Conservation (phyloP, 1,140 invertebrate species). For the Pteromalus puparum region DNA sequence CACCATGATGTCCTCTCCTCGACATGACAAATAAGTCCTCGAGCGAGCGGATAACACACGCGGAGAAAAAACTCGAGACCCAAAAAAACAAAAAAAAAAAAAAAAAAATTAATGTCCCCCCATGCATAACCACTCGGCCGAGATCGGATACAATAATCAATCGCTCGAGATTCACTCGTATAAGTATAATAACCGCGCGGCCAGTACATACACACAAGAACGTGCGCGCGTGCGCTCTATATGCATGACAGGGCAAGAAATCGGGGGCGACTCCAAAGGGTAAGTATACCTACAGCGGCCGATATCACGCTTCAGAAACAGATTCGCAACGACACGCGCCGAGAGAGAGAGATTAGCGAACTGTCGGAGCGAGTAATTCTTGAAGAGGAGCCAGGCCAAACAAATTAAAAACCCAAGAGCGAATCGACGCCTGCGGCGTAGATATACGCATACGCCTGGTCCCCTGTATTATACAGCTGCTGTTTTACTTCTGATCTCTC, state of each 20-base stretch:
- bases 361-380: constrained; percentile 14
- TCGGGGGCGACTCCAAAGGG: background rate
- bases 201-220: background rate
- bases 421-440: constrained; percentile 35
- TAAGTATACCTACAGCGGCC: background rate
- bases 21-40: constrained; percentile 35
- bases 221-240: background rate
- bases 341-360: constrained; percentile 26
- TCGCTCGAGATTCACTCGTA: background rate
- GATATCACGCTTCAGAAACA: constrained; percentile 32
- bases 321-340: constrained; percentile 38
- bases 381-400: constrained; percentile 17
- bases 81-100: background rate
- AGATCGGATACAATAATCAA: background rate
- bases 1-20: constrained; percentile 14
- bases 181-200: constrained; percentile 1
- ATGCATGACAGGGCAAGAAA: constrained; percentile 37
- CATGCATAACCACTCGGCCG: background rate
- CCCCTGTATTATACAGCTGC: background rate
- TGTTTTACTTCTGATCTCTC: constrained; percentile 33
- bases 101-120: constrained; percentile 29
- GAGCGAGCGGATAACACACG: background rate
- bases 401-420: constrained; percentile 40
- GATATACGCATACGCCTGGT: too few species aligned
- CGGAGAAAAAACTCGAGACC: background rate